phyloP scores from a whole-genome alignment of 2,113 vertebrate species.

The Athene cunicularia region DNA sequence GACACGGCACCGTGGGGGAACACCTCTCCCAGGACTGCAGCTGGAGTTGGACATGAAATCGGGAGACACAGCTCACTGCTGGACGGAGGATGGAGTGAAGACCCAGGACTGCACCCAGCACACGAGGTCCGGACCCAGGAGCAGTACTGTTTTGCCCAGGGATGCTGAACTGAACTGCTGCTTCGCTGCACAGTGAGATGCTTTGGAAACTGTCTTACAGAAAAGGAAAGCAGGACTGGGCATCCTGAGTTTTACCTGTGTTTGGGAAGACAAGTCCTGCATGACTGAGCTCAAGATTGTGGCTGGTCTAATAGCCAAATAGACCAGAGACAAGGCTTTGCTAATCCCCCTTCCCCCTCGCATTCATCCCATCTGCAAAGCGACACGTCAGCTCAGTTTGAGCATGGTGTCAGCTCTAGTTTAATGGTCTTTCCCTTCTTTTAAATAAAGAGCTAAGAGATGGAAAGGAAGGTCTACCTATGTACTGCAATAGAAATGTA shows the following conservation, averaged over 20 bases:
- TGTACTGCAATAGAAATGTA: background rate
- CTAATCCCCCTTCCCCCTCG: background rate
- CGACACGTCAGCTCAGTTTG: rapidly evolving
- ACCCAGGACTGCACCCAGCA: background rate
- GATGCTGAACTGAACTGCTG: background rate
- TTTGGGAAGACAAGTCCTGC: background rate
- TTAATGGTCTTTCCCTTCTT: background rate
- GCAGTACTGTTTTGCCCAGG: background rate
- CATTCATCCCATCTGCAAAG: background rate
- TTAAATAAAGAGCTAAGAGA: background rate
- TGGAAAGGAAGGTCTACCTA: background rate
- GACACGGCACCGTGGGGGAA: background rate
- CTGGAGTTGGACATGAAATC: rapidly evolving
- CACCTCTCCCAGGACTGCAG: background rate
- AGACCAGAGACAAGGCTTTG: background rate
- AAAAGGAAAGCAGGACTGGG: background rate
- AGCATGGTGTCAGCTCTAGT: background rate
- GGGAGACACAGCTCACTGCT: rapidly evolving
- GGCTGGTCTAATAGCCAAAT: background rate
- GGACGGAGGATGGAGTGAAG: background rate
- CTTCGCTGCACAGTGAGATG: background rate
- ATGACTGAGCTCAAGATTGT: background rate
- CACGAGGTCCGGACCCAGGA: rapidly evolving
- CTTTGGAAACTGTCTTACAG: background rate
- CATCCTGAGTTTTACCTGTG: background rate